Evolutionary conservation across 2,113 vertebrate genomes (phyloP).

Genomic region (Himantopus leucocephalus): DNA sequence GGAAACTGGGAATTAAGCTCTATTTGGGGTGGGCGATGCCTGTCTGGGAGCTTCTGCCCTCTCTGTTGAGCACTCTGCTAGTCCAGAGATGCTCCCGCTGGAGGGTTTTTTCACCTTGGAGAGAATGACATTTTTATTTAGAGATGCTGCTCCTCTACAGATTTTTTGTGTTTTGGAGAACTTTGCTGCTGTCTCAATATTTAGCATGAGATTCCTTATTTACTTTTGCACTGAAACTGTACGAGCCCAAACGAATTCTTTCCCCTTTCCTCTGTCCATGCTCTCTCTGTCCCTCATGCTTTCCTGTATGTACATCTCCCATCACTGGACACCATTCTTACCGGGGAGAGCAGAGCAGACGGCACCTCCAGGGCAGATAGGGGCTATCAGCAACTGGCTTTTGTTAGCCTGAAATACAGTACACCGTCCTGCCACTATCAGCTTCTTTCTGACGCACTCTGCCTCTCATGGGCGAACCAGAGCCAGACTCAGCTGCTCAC

Average conservation of each 20-base stretch:
- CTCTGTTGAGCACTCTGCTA: neutral
- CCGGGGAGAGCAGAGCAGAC: no score
- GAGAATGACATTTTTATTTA: neutral
- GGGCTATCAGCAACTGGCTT: neutral
- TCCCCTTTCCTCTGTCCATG: neutral
- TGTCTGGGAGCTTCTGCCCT: neutral
- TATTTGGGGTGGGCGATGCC: neutral
- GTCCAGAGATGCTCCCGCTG: neutral
- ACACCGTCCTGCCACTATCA: no score
- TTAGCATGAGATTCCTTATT: neutral
- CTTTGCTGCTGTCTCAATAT: neutral
- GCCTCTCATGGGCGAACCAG: neutral
- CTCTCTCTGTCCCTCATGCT: neutral
- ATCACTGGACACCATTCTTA: no score
- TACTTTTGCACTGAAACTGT: neutral
- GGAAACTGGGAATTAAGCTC: neutral
- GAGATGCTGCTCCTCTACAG: neutral
- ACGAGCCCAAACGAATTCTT: neutral
- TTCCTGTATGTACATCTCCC: neutral
- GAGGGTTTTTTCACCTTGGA: neutral
- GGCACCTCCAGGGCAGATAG: neutral
- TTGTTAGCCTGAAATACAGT: neutral
- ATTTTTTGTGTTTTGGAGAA: neutral
- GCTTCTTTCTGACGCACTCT: neutral
- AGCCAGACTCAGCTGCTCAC: neutral